phyloP scores from a whole-genome alignment of 2,797 vertebrate genomes.

The Mionectes olivaceus region DNA sequence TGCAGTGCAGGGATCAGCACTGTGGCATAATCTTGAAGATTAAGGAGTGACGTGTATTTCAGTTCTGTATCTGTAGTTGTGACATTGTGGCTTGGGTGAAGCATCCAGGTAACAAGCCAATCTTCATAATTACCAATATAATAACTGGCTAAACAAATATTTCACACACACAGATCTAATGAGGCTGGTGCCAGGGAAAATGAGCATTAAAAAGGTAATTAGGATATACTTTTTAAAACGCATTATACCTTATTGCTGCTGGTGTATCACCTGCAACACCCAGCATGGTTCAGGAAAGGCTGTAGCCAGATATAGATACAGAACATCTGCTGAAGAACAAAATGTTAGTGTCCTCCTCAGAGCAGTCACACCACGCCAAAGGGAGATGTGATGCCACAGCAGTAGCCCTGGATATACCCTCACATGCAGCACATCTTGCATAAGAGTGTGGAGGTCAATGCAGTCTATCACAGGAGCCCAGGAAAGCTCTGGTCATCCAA shows the following conservation, averaged over 20 bases:
- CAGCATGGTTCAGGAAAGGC: constrained; percentile 4
- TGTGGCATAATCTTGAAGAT: neutral
- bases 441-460: constrained; percentile 1
- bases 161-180: neutral
- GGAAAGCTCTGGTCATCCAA: neutral
- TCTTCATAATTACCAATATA: constrained; percentile 18
- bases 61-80: constrained; percentile 9
- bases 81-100: constrained; percentile 36
- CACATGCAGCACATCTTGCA: neutral
- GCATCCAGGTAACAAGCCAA: constrained; percentile 60
- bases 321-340: constrained; percentile 59
- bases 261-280: neutral
- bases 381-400: neutral
- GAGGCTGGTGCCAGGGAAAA: constrained; percentile 22
- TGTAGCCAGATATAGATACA: constrained; percentile 42
- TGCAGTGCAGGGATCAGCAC: constrained; percentile 2
- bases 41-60: constrained; percentile 10
- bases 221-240: neutral
- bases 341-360: neutral
- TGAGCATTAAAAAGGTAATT: constrained; percentile 46
- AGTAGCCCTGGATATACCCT: neutral
- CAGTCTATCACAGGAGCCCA: neutral
- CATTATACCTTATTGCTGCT: neutral
- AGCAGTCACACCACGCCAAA: neutral
- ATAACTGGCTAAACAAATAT: constrained; percentile 52